A percentile compares a stretch with the other conserved stretches of the same genome.
Evolutionary conservation across 2,113 vertebrate genomes (phyloP).

Genomic region (Ciconia boyciana): DNA sequence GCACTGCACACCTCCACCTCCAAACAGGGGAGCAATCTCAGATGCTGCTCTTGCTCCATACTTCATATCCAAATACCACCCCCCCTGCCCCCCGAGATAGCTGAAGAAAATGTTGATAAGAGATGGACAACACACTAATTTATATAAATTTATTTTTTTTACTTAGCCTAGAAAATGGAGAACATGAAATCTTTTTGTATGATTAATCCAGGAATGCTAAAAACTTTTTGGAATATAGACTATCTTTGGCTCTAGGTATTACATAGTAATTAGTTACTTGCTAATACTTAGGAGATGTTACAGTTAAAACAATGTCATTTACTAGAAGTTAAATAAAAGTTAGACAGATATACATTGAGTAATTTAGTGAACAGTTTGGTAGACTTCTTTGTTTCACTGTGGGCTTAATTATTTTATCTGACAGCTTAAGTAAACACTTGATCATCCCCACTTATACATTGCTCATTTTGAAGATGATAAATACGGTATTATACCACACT

Average conservation of each 20-base stretch:
- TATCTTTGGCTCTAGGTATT: neutral
- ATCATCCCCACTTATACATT: neutral
- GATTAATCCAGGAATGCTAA: neutral
- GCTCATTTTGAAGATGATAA: neutral
- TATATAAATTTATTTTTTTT: neutral
- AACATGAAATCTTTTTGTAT: neutral
- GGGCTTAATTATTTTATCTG: neutral
- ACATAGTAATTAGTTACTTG: neutral
- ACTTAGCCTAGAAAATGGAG: neutral
- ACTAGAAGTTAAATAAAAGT: neutral
- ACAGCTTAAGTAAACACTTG: neutral
- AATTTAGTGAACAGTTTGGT: neutral
- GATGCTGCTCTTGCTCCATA: neutral
- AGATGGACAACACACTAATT: neutral
- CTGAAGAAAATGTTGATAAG: neutral
- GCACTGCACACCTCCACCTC: neutral
- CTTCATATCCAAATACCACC: neutral
- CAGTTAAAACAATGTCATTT: neutral
- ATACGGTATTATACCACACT: neutral
- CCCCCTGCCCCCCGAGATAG: accelerated
- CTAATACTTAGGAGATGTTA: neutral
- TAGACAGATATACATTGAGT: neutral
- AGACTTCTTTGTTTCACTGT: neutral
- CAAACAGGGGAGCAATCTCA: neutral
- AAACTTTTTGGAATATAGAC: neutral